These are phyloP conservation scores for Atrichornis clamosus DNA, from an alignment of 2,113 vertebrate genomes.

Conservation along the genomic window DNA sequence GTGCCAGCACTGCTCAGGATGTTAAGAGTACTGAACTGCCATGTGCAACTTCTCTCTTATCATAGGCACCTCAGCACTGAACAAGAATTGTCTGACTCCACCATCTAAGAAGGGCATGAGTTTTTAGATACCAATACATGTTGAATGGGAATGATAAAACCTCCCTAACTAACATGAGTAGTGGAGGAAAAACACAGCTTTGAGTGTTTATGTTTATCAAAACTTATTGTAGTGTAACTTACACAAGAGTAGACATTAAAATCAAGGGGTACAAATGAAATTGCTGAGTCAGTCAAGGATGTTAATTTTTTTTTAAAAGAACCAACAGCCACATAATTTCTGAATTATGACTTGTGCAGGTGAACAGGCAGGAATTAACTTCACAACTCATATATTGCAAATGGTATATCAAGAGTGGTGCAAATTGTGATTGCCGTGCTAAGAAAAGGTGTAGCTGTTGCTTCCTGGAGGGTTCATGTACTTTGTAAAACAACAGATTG, in stretches of 20 bases:
- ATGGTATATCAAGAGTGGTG: not conserved
- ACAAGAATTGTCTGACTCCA: not conserved
- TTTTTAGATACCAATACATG: not conserved
- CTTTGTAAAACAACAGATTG: not conserved
- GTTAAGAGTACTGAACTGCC: not conserved
- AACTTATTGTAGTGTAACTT: not conserved
- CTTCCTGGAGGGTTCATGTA: not conserved
- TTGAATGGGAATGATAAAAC: not conserved
- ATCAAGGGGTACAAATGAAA: not conserved
- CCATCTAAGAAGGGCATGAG: not conserved
- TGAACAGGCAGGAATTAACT: not conserved
- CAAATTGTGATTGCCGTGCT: not conserved
- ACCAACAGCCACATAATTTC: not conserved
- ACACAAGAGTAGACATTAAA: not conserved
- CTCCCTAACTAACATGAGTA: not conserved
- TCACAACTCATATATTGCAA: not conserved
- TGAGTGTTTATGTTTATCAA: not conserved
- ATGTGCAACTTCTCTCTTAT: not conserved
- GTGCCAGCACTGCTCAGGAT: not conserved
- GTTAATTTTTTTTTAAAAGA: not conserved
- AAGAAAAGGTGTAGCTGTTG: not conserved
- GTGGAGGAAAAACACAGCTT: not conserved
- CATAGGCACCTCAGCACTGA: not conserved
- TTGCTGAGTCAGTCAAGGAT: not conserved
- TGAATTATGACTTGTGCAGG: not conserved